Conservation (phyloP, 35 echinoderm and acorn worm genomes). For the Eucidaris tribuloides region DNA sequence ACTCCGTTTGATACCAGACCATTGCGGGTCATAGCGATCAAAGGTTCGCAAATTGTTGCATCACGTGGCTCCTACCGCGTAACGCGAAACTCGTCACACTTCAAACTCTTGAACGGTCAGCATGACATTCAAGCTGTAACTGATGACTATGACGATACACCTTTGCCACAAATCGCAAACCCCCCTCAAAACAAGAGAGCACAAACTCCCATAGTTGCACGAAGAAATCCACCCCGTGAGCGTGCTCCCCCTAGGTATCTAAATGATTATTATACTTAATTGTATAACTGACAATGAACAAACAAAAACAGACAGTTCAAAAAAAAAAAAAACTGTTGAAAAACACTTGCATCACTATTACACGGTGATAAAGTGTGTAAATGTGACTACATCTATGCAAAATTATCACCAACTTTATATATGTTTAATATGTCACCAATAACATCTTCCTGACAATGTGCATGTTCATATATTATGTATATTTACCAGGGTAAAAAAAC, state of each 20-base stretch:
- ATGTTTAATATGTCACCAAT: no score
- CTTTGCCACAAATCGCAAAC: conserved; percentile 19
- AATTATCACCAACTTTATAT: no score
- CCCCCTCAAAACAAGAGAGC: background rate
- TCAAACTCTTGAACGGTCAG: conserved; percentile 25
- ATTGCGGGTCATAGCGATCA: conserved; percentile 40
- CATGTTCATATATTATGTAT: no score
- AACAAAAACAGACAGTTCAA: background rate
- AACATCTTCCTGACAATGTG: no score
- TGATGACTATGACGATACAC: background rate
- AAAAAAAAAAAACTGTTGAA: no score
- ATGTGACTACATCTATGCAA: no score
- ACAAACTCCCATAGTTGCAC: background rate
- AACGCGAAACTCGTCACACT: conserved; percentile 41
- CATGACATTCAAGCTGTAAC: background rate
- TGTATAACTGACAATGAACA: background rate
- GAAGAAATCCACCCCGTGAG: background rate
- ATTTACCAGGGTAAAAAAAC: background rate
- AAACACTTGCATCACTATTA: background rate
- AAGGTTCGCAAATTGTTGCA: conserved; percentile 57
- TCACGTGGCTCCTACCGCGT: conserved; percentile 23
- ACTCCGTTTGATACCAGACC: conserved; percentile 64
- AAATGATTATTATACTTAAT: conserved; percentile 4
- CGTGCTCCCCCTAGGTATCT: background rate
- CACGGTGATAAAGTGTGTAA: no score